These are phyloP conservation scores for Strigamia crassipes DNA, from an alignment of 2,888 invertebrate genomes.

Conservation along the genomic window DNA sequence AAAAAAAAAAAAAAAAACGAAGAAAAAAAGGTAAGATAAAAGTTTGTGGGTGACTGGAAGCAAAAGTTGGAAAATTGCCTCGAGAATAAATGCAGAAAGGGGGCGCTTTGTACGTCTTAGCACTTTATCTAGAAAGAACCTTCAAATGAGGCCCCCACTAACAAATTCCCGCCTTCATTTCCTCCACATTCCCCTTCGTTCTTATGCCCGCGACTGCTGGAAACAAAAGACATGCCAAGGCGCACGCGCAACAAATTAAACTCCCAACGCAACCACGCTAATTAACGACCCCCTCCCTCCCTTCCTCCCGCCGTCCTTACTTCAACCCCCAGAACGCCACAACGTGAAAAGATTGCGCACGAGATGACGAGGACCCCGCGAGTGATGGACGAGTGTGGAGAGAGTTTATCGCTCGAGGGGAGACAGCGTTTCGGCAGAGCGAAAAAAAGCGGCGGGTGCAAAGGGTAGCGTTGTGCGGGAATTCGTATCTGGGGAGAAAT, in stretches of 20 bases:
- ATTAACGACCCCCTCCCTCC: slow-evolving; percentile 18
- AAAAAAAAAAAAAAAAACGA: too few species aligned
- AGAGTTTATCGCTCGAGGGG: slow-evolving; percentile 26
- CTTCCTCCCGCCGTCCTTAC: background rate
- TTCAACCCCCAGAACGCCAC: slow-evolving; percentile 22
- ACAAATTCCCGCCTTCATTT: slow-evolving; percentile 30
- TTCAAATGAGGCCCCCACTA: slow-evolving; percentile 23
- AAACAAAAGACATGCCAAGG: slow-evolving; percentile 30
- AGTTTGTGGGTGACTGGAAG: slow-evolving; percentile 18
- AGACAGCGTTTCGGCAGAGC: background rate
- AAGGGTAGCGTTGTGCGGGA: slow-evolving; percentile 16
- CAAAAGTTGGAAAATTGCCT: slow-evolving; percentile 22
- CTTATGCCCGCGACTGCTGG: slow-evolving; percentile 7
- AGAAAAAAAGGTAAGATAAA: slow-evolving; percentile 10
- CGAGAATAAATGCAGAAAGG: slow-evolving; percentile 18
- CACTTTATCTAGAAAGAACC: slow-evolving; percentile 20
- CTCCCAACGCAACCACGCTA: slow-evolving; percentile 19
- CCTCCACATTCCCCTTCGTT: slow-evolving; percentile 14
- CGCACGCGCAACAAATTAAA: slow-evolving; percentile 30
- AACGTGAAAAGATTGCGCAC: slow-evolving; percentile 19
- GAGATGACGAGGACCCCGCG: slow-evolving; percentile 13
- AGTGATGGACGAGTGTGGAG: slow-evolving; percentile 26
- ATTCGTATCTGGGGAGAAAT: slow-evolving; percentile 12
- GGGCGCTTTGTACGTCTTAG: slow-evolving; percentile 13
- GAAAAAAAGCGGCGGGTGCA: background rate